Percentiles rank a stretch among this genome's conserved stretches.
phyloP scores from a whole-genome alignment of 2,113 vertebrate species.

The Ia io region DNA sequence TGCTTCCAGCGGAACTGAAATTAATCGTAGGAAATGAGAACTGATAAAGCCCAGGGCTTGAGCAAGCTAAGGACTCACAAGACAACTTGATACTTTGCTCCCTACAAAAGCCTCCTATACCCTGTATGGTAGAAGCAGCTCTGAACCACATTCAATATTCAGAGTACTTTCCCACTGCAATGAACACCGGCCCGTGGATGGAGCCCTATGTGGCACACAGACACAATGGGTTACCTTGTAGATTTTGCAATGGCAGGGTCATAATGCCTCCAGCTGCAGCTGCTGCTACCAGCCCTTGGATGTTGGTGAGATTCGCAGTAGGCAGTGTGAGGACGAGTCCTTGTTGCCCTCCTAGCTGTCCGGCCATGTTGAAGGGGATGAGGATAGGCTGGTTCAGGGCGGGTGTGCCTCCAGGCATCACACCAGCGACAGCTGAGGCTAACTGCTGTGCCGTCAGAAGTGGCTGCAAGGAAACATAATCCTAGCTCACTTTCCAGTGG shows the following conservation, averaged over 20 bases:
- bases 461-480: conserved; percentile 85
- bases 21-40: not conserved
- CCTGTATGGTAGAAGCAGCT: not conserved
- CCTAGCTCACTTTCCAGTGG: not conserved
- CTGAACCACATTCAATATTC: not conserved
- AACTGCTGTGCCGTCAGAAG: conserved; percentile 96
- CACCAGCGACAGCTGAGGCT: conserved; percentile 93
- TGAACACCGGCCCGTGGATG: not conserved
- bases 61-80: not conserved
- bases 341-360: conserved; percentile 96
- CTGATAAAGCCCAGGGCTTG: not conserved
- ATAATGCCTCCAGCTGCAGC: conserved; percentile 98
- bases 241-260: conserved; percentile 98
- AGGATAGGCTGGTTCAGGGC: conserved; percentile 98
- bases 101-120: not conserved
- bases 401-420: conserved; percentile 94
- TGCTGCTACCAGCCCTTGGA: conserved; percentile 98
- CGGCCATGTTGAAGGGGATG: conserved; percentile 97
- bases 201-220: not conserved
- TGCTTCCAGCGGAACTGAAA: not conserved
- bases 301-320: conserved; percentile 93
- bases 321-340: conserved; percentile 98
- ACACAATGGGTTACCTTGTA: conserved; percentile 91
- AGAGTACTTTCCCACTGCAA: not conserved
- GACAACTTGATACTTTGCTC: not conserved